Conservation (phyloP, 2,797 vertebrate genomes). For the Sebastes steindachneri region DNA sequence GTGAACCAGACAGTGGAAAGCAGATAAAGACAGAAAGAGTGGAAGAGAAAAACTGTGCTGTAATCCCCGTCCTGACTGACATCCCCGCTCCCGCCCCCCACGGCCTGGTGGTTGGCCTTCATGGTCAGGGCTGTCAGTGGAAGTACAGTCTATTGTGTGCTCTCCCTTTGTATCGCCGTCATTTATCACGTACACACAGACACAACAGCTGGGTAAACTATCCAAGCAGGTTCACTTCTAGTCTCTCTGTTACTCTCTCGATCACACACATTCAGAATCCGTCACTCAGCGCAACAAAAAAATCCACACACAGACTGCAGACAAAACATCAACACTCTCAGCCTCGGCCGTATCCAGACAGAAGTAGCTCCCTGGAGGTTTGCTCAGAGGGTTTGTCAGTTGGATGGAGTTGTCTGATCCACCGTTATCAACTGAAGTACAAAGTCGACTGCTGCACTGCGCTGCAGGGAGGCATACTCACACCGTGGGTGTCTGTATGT, state of each 20-base stretch:
- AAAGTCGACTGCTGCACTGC: slow-evolving; percentile 11
- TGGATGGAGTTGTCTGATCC: slow-evolving; percentile 46
- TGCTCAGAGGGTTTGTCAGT: background rate
- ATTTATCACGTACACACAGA: slow-evolving; percentile 40
- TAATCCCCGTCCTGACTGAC: slow-evolving; percentile 30
- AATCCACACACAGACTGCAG: background rate
- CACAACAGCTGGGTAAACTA: slow-evolving; percentile 61
- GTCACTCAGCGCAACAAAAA: slow-evolving; percentile 20
- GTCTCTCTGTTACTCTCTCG: background rate
- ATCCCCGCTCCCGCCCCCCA: background rate
- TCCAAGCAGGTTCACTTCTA: slow-evolving; percentile 2
- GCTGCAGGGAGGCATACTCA: slow-evolving; percentile 8
- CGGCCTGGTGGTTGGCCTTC: background rate
- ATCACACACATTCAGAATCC: slow-evolving; percentile 1
- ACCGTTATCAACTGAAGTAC: slow-evolving; percentile 6
- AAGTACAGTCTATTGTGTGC: slow-evolving; percentile 4
- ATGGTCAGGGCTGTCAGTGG: slow-evolving; percentile 19
- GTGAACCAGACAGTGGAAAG: background rate
- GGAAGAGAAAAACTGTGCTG: background rate
- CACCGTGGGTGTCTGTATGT: background rate
- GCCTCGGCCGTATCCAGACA: slow-evolving; percentile 9
- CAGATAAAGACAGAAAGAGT: background rate
- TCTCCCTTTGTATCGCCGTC: slow-evolving; percentile 41
- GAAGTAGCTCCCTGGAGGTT: slow-evolving; percentile 8
- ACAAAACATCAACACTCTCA: slow-evolving; percentile 1